Evolutionary conservation across 2,797 vertebrate species (phyloP), one percentile per base, ranked within the genome.

Genomic region (Catostomus latipinnis): DNA sequence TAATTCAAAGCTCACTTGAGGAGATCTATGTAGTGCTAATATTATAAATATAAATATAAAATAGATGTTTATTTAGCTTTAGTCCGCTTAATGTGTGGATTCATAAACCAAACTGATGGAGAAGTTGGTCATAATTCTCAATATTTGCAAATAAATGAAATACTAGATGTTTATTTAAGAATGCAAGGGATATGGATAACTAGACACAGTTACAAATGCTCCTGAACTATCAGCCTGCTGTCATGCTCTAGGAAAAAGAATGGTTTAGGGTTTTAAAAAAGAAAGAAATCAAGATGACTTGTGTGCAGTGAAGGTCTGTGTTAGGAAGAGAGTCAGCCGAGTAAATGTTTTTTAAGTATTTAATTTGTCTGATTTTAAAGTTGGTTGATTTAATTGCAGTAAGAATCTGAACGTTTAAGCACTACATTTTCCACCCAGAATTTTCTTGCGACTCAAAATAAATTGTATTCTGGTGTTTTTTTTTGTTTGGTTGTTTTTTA

Each of bases 211-310:
- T 63, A 14, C 8, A 8, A 16, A 76, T 83, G 71, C 84, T 86
- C 79, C 81, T 86, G 68, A 72, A 74, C 86, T 88, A 77, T 91
- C 81, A 91, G 92, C 92, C 93, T 94, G 93, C 92, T 94, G 92
- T 92, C 86, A 92, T 92, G 92, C 88, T 90, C 89, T 18, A 50
- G 11, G 48, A 50, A 77, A 60, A 62, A 16, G 4, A 7, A 63
- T 46, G n/a, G 43, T 34, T 60, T 65, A 18, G 5, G 53, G 45
- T 57, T 67, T 1, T 16, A 70, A 50, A 13, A 8, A 12, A 8
- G 0, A 48, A 45, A 18, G 34, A 68, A 50, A 14, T 46, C 43
- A n/a, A 45, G 45, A 60, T 69, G 18, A 46, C 18, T 68, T 14
- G 4, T 66, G 74, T 4, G 8, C 14, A 60, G 54, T 60, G 16